These are phyloP conservation scores for Macquaria australasica DNA, from an alignment of 2,113 vertebrate species.

Conservation along the genomic window DNA sequence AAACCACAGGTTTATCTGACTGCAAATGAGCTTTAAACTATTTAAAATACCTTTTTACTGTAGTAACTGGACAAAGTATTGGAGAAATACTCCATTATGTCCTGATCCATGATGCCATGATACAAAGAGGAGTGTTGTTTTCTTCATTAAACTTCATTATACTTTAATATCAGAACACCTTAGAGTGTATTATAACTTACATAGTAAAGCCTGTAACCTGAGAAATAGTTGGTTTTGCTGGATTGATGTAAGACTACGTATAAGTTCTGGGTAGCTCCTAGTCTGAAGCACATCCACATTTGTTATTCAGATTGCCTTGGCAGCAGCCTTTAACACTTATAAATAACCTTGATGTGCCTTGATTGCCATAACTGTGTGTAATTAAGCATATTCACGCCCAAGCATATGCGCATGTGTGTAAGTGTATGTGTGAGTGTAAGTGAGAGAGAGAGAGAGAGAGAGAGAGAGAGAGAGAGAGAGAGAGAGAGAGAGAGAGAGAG, in stretches of 20 bases:
- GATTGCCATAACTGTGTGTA: background rate
- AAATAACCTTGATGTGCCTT: conserved; percentile 9
- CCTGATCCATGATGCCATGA: background rate
- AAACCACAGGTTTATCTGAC: background rate
- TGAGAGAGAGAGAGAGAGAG: too few species aligned
- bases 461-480: background rate
- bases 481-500: background rate
- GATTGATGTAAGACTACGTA: background rate
- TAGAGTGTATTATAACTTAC: too few species aligned
- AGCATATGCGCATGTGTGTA: background rate
- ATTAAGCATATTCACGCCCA: background rate
- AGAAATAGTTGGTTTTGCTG: background rate
- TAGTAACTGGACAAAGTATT: background rate
- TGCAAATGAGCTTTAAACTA: background rate
- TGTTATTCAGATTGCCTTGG: background rate
- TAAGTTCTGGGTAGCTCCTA: background rate
- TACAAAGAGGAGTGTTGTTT: background rate
- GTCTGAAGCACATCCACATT: background rate
- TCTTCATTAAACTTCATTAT: too few species aligned
- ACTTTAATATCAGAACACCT: background rate
- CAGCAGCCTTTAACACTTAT: conserved; percentile 7
- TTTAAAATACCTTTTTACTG: background rate
- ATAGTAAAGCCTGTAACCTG: background rate
- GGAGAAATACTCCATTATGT: background rate
- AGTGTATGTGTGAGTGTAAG: background rate